A percentile compares a stretch with the other conserved stretches of the same genome.
phyloP scores from a whole-genome alignment of 92 coral and sea anemone genomes.

The Muricea muricata region DNA sequence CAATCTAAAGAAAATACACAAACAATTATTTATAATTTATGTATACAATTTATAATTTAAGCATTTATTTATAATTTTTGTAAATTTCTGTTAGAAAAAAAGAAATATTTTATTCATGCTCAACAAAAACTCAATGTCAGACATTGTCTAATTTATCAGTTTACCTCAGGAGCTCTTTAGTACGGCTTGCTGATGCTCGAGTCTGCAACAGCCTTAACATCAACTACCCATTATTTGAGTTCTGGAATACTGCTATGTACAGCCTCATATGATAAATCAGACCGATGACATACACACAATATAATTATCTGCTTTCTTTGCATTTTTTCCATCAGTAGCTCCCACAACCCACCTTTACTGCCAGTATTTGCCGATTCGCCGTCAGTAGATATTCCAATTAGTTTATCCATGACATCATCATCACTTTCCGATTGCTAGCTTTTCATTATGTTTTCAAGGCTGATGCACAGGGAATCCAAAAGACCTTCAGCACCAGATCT shows the following conservation, averaged over 20 bases:
- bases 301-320: neutral
- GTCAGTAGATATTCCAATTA: neutral
- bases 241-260: neutral
- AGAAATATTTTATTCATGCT: too few relatives aligned
- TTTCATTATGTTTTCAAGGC: neutral
- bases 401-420: neutral
- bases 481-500: neutral
- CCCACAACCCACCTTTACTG: neutral
- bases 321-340: neutral
- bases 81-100: too few relatives aligned
- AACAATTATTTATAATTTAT: too few relatives aligned
- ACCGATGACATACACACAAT: neutral
- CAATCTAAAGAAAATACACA: neutral
- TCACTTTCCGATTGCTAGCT: neutral
- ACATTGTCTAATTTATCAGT: too few relatives aligned
- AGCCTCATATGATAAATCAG: neutral
- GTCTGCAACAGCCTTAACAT: neutral
- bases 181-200: neutral
- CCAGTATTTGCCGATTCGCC: constrained; percentile 8
- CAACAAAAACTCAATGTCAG: too few relatives aligned
- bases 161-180: neutral
- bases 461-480: neutral
- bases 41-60: too few relatives aligned
- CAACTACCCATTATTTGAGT: neutral
- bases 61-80: too few relatives aligned